Conservation (phyloP, 2,113 vertebrate genomes). For the Pachycephala philippinensis region DNA sequence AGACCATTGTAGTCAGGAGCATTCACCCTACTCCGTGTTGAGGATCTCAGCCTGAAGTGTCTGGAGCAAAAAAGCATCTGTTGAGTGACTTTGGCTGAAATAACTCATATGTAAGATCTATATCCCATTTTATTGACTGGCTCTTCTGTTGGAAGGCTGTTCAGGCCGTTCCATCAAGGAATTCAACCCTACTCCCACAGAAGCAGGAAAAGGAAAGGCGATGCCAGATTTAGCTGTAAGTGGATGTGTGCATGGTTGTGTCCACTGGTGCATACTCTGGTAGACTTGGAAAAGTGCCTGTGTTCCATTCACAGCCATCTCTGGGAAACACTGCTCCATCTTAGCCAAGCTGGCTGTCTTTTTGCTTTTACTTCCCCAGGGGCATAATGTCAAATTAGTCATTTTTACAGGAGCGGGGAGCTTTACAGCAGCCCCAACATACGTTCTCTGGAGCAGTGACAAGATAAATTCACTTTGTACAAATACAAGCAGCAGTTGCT, state of each 20-base stretch:
- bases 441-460: background rate
- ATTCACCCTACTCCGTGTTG: rapidly evolving
- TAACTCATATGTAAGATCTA: background rate
- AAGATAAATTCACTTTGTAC: background rate
- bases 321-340: background rate
- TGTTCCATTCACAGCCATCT: background rate
- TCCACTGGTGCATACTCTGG: background rate
- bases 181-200: background rate
- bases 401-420: slow-evolving; percentile 11
- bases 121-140: background rate
- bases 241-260: background rate
- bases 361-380: slow-evolving; percentile 2
- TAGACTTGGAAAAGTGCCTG: background rate
- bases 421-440: background rate
- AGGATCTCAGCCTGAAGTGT: background rate
- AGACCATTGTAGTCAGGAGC: background rate
- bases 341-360: background rate
- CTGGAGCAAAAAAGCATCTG: background rate
- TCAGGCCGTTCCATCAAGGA: background rate
- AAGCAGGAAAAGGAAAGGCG: background rate
- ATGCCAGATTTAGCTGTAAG: background rate
- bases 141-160: background rate
- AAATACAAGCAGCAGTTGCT: background rate
- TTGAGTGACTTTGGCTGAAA: background rate
- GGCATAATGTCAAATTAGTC: slow-evolving; percentile 35